These are phyloP conservation scores for Allygus modestus DNA, from an alignment of 2,888 invertebrate species.

Conservation along the genomic window DNA sequence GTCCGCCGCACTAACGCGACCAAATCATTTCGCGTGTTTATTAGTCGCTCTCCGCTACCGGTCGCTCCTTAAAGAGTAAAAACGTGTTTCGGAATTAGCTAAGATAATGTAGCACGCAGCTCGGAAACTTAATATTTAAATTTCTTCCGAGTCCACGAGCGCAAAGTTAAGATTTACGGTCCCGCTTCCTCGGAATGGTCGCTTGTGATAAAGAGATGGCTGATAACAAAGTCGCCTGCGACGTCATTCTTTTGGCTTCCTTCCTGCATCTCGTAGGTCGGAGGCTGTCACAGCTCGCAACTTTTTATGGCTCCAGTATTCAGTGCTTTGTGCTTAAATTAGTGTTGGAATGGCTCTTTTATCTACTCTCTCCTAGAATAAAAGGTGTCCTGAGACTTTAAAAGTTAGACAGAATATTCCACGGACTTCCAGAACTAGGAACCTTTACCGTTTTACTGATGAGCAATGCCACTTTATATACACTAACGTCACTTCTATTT, in stretches of 20 bases:
- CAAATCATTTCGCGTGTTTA: constrained; percentile 58
- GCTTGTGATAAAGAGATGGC: constrained; percentile 15
- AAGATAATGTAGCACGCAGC: constrained; percentile 55
- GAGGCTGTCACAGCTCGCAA: constrained; percentile 24
- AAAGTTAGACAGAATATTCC: neutral
- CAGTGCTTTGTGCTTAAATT: constrained; percentile 2
- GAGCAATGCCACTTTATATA: no score
- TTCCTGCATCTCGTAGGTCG: constrained; percentile 10
- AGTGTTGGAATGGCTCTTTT: constrained; percentile 22
- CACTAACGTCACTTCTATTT: no score
- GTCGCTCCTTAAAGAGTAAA: constrained; percentile 61
- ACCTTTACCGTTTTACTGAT: no score
- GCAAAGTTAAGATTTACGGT: constrained; percentile 42
- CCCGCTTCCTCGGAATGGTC: constrained; percentile 16
- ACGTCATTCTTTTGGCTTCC: constrained; percentile 37
- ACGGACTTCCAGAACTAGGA: no score
- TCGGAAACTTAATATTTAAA: constrained; percentile 53
- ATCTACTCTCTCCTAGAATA: constrained; percentile 10
- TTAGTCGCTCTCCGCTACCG: constrained; percentile 53
- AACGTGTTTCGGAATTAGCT: constrained; percentile 57
- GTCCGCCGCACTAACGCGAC: constrained; percentile 26
- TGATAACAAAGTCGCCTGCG: constrained; percentile 30
- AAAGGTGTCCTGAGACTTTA: neutral
- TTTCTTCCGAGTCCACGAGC: constrained; percentile 21
- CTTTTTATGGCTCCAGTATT: constrained; percentile 11